Percentiles rank a stretch among this genome's conserved stretches.
phyloP scores from a whole-genome alignment of 2,113 vertebrate species.

The Rutilus rutilus region DNA sequence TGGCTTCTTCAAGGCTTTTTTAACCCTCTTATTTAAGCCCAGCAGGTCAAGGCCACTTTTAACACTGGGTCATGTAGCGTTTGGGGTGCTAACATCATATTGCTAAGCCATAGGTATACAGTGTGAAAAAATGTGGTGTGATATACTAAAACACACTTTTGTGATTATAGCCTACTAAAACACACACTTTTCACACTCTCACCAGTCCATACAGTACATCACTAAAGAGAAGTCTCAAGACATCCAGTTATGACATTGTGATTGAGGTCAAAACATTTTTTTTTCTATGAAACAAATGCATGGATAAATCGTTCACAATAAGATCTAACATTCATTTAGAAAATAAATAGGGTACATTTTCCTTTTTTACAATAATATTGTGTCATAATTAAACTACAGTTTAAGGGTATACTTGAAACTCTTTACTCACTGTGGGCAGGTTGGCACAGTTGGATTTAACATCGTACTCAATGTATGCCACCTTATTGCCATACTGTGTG shows the following conservation, averaged over 20 bases:
- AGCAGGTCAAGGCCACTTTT: background rate
- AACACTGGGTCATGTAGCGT: background rate
- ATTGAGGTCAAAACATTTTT: background rate
- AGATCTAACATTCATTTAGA: no score
- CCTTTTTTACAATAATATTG: no score
- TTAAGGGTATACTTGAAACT: background rate
- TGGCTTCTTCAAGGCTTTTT: background rate
- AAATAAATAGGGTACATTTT: no score
- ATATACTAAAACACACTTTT: no score
- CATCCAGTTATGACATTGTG: no score
- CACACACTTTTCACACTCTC: no score
- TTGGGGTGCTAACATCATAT: background rate
- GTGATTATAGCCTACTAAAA: no score
- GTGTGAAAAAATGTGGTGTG: background rate
- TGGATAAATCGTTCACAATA: no score
- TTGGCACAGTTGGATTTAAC: conserved; percentile 94
- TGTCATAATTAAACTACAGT: no score
- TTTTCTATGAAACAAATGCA: background rate
- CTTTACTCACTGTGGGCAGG: conserved; percentile 82
- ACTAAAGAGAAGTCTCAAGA: no score
- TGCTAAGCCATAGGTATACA: background rate
- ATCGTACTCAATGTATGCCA: conserved; percentile 94
- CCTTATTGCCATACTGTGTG: conserved; percentile 82
- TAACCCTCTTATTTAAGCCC: background rate
- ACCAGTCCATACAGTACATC: no score